phyloP scores from a whole-genome alignment of 2,888 invertebrate species.

The Napeogenes sylphis region DNA sequence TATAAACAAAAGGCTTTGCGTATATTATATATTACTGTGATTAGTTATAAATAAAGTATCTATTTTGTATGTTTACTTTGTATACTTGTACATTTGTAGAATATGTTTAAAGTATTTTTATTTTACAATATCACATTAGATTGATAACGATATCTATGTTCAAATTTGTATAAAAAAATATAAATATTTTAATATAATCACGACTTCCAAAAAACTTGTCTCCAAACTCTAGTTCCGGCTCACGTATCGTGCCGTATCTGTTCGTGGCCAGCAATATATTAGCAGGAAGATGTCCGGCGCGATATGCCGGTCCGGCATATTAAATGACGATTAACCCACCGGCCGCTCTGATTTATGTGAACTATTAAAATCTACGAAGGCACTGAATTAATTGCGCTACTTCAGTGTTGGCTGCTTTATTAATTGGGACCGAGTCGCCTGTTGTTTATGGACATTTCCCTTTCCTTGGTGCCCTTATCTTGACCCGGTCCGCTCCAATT shows the following conservation, averaged over 20 bases:
- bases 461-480: conserved; percentile 65
- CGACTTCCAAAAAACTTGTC: not conserved
- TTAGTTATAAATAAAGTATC: too few relatives aligned
- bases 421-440: conserved; percentile 74
- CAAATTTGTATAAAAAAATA: too few relatives aligned
- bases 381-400: conserved; percentile 76
- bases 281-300: conserved; percentile 37
- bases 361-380: conserved; percentile 78
- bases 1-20: too few relatives aligned
- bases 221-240: conserved; percentile 18
- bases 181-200: not conserved
- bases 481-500: conserved; percentile 70
- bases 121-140: too few relatives aligned
- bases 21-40: too few relatives aligned
- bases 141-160: too few relatives aligned
- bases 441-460: conserved; percentile 73
- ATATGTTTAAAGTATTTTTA: too few relatives aligned
- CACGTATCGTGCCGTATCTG: conserved; percentile 52
- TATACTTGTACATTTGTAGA: too few relatives aligned
- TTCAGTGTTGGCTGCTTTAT: conserved; percentile 73
- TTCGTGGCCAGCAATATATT: conserved; percentile 42
- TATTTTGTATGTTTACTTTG: too few relatives aligned
- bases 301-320: conserved; percentile 67
- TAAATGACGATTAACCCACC: conserved; percentile 76
- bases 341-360: conserved; percentile 73